Base-by-base conservation (phyloP, 2,797 vertebrate species). In the Notoglanidium macrostoma region DNA sequence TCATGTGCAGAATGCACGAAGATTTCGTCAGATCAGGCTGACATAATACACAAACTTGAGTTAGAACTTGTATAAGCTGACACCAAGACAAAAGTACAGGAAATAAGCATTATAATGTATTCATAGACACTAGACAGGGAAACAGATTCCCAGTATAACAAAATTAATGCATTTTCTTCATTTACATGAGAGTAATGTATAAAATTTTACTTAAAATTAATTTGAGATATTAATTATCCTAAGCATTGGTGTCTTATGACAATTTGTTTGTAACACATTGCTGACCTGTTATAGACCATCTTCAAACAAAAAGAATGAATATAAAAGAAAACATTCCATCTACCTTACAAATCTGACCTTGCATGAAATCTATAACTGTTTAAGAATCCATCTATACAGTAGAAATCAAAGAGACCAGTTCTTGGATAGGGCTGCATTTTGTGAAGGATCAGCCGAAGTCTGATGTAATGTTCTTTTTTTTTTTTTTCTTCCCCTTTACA, bases 321-420 rank as follows among this genome's bases (percentile, higher is more conserved):
- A 46, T 32, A 83, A 83, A 14, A 63, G 67, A 17, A 59, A 78
- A 49, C 19, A 44, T 23, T 40, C 17, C 51, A 55, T 84, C 32
- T 73, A 29, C 35, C 29, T 59, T 72, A 46, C 19, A 87, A 68
- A 72, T 63, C 44, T 68, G 84, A 80, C 21, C 32, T 68, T 73
- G 55, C 26, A 70, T 55, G 23, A 54, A 83, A 84, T 78, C n/a
- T 73, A 74, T 17, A 51, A 51, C 9, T 77, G 65, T 40, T 70
- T 70, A 1, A 80, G 59, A 40, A 40, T 72, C 55, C 74, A 26
- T 70, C 35, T 79, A 83, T 17, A 70, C 59, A 79, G 70, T 81
- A 21, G 29, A 65, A 86, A 54, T n/a, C 32, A 44, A 32, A 83
- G 5, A 76, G 32, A 63, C 40, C 26, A 11, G 57, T 78, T 86